Evolutionary conservation across 2,888 invertebrate species (phyloP), one percentile per base, ranked within the genome.

Genomic region (Parnassius orleans): DNA sequence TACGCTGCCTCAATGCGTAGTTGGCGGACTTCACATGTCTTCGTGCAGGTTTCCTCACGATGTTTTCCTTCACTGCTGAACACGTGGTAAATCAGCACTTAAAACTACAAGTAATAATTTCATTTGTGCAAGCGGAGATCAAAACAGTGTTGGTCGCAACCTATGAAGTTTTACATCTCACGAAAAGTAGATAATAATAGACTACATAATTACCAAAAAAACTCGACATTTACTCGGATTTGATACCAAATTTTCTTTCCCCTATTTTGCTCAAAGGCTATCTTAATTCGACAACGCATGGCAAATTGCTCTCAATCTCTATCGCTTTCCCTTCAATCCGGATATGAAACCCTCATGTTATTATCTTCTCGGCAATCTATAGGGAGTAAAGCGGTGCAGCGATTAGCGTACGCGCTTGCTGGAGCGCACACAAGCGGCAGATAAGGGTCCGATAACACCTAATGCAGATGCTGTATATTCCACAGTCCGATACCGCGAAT

Each of bases 281-380:
- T 82, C 81, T 80, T 80, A 77, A 81, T 85, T 84, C 77, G 75
- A 73, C 78, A 74, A 75, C 69, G 72, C 75, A 81, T 82, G 83
- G 83, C 86, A 85, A 88, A 88, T 88, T 89, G 83, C 76, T 76
- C 72, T 74, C 81, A 86, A 87, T 87, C 84, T 81, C 75, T 72
- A 76, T 66, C 68, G 69, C 66, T 71, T 79, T 81, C 83, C 84
- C 80, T 79, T 66, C 77, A 73, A 79, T 79, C 79, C 81, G 78
- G 76, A 81, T 80, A 83, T 80, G 83, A 85, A 83, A 79, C 83
- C 84, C 80, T 79, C 75, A 77, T 72, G 76, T 76, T 72, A 78
- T 84, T 84, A 84, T 86, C 85, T 75, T 69, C 68, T 72, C 73
- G 79, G 74, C 77, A 78, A 86, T 85, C 83, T 82, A 76, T 79